phyloP scores from a whole-genome alignment of 2,113 vertebrate genomes.

The Buteo buteo region DNA sequence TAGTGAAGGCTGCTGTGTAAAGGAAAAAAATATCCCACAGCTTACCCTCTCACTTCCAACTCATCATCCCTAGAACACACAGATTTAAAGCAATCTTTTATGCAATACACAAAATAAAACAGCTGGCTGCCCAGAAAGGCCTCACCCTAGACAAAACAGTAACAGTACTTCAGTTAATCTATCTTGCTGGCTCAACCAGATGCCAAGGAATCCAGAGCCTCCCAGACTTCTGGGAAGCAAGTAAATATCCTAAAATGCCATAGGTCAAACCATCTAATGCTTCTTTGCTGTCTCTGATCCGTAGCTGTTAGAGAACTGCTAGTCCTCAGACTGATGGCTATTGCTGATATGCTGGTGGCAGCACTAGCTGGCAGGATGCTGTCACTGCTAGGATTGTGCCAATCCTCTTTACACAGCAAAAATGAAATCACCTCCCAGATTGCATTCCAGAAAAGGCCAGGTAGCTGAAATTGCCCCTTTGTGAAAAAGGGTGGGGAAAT shows the following conservation, averaged over 20 bases:
- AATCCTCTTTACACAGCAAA: background rate
- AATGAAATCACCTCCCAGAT: background rate
- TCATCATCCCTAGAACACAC: background rate
- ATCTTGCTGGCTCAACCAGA: background rate
- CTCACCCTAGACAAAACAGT: slow-evolving; percentile 50
- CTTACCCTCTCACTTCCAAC: background rate
- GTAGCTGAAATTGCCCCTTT: background rate
- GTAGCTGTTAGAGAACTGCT: background rate
- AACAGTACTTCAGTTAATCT: slow-evolving; percentile 28
- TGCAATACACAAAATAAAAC: slow-evolving; percentile 13
- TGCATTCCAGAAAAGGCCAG: slow-evolving; percentile 6
- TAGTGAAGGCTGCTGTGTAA: background rate
- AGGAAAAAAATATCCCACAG: background rate
- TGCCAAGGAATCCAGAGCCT: slow-evolving; percentile 1
- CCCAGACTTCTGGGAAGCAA: slow-evolving; percentile 32
- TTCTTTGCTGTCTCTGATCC: background rate
- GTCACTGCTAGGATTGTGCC: background rate
- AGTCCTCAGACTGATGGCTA: background rate
- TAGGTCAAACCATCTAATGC: background rate
- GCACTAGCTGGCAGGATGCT: background rate
- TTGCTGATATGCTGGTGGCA: background rate
- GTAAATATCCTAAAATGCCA: background rate
- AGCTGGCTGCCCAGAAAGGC: slow-evolving; percentile 21
- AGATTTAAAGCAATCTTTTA: slow-evolving; percentile 13
- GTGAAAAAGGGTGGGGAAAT: background rate